These are phyloP conservation scores for Diplodus sargus DNA, from an alignment of 2,797 vertebrate genomes.

Conservation along the genomic window DNA sequence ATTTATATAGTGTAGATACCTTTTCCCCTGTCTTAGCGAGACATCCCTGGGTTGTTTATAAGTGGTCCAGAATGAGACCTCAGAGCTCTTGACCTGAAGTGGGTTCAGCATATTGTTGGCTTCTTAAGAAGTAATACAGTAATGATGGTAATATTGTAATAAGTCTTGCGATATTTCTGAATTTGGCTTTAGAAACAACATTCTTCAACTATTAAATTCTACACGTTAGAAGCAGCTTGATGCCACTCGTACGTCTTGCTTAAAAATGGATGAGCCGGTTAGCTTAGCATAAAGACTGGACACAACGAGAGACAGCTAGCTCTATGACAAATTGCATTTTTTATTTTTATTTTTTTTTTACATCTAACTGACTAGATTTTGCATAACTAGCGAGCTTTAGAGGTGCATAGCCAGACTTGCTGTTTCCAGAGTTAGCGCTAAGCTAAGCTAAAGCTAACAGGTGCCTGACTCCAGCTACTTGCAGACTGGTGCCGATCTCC, in stretches of 20 bases:
- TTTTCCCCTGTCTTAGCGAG: background rate
- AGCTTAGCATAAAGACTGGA: background rate
- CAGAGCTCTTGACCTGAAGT: background rate
- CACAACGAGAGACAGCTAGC: background rate
- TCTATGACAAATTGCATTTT: too few relatives aligned
- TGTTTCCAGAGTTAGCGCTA: background rate
- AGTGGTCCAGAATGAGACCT: background rate
- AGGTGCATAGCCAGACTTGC: background rate
- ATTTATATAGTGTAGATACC: background rate
- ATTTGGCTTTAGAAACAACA: too few relatives aligned
- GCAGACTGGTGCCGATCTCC: background rate
- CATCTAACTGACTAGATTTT: too few relatives aligned
- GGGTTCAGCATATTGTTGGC: too few relatives aligned
- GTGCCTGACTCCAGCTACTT: background rate
- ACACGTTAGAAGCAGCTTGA: background rate
- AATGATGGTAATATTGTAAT: background rate
- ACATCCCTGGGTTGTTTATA: background rate
- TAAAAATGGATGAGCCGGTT: background rate
- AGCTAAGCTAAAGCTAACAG: slow-evolving; percentile 3
- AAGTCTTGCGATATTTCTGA: too few relatives aligned
- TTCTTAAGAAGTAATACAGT: background rate
- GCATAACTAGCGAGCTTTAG: background rate
- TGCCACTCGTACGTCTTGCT: background rate
- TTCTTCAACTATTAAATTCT: too few relatives aligned
- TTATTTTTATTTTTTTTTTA: too few relatives aligned